Evolutionary conservation across 2,797 vertebrate species (phyloP).

Genomic region (Alfaro cultratus): DNA sequence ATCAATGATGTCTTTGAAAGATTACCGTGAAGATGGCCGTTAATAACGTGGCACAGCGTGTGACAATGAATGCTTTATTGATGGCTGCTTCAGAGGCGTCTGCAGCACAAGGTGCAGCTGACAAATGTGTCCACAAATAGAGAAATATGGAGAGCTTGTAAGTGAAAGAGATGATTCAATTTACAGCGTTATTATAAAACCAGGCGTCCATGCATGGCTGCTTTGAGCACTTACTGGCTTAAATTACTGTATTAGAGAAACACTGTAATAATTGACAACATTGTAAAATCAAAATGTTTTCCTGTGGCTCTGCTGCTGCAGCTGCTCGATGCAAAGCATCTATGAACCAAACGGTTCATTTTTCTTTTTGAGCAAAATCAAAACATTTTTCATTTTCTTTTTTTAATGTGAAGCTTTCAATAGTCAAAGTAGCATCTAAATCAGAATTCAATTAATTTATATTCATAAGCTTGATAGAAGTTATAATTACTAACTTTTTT

Average conservation of each 20-base stretch:
- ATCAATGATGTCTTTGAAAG: constrained; percentile 65
- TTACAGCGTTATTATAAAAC: constrained; percentile 22
- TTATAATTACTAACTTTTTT: background rate
- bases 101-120: constrained; percentile 40
- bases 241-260: background rate
- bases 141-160: constrained; percentile 31
- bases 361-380: background rate
- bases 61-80: constrained; percentile 61
- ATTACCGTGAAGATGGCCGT: constrained; percentile 63
- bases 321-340: background rate
- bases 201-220: background rate
- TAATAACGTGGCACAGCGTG: constrained; percentile 59
- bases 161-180: constrained; percentile 46
- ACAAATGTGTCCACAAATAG: constrained; percentile 43
- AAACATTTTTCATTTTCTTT: background rate
- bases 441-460: background rate
- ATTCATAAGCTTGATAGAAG: background rate
- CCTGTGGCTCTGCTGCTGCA: background rate
- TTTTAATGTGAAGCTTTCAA: background rate
- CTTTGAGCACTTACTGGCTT: background rate
- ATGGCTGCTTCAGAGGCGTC: constrained; percentile 44
- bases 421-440: background rate
- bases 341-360: background rate
- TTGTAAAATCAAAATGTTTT: constrained; percentile 7
- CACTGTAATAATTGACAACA: background rate